Conservation (phyloP, 1,140 invertebrate species). For the Leptoteleia sp. region DNA sequence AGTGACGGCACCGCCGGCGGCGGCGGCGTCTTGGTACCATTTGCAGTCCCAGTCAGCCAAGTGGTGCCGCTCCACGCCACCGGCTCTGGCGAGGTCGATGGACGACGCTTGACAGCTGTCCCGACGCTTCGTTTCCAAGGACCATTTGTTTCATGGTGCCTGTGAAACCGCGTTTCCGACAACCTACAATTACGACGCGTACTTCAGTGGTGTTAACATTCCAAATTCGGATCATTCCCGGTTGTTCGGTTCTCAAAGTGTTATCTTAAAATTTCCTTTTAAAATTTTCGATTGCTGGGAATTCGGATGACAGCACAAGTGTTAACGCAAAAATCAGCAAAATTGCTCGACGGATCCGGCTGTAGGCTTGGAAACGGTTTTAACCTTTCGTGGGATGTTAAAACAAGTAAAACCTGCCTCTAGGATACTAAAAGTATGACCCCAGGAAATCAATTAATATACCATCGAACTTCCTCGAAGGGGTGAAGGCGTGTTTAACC, state of each 20-base stretch:
- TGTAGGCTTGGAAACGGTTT: no score
- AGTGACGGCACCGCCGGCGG: not conserved
- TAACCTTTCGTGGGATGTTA: no score
- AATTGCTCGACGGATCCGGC: no score
- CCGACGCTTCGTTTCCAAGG: slow-evolving; percentile 26
- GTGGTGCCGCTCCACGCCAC: not conserved
- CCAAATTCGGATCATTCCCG: no score
- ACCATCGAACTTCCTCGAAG: not conserved
- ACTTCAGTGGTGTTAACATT: not conserved
- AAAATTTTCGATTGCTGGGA: no score
- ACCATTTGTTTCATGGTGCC: slow-evolving; percentile 15
- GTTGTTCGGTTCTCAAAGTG: no score
- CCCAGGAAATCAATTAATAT: not conserved
- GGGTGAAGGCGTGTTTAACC: slow-evolving; percentile 8
- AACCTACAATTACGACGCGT: no score
- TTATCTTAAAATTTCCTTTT: no score
- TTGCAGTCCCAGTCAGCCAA: not conserved
- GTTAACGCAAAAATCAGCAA: no score
- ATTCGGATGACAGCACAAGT: no score
- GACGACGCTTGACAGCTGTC: slow-evolving; percentile 30
- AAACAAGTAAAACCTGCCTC: slow-evolving; percentile 1
- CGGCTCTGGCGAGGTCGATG: slow-evolving; percentile 15
- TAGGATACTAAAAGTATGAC: not conserved
- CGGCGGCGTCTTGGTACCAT: no score
- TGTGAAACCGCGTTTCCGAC: no score